phyloP scores from a whole-genome alignment of 2,113 vertebrate genomes.

The Aldabrachelys gigantea region DNA sequence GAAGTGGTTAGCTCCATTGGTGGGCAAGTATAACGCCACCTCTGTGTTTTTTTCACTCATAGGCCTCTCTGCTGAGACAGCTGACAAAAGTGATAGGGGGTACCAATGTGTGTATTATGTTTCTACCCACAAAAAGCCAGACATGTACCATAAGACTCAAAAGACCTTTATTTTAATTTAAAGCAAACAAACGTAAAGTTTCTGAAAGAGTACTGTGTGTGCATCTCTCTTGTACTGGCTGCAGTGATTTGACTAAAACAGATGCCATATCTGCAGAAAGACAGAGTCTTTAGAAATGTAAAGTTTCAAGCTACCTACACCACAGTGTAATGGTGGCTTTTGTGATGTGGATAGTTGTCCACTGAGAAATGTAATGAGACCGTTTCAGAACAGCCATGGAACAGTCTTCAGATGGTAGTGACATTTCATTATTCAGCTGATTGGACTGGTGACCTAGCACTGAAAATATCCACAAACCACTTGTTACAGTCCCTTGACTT shows the following conservation, averaged over 20 bases:
- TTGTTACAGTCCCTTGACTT: background rate
- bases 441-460: accelerated
- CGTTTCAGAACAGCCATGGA: background rate
- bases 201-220: background rate
- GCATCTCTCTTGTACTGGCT: background rate
- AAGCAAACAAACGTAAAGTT: background rate
- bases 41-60: background rate
- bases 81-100: background rate
- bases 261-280: background rate
- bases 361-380: background rate
- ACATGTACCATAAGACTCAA: background rate
- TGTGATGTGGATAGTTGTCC: background rate
- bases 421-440: accelerated
- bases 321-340: background rate
- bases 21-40: background rate
- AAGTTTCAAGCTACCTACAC: background rate
- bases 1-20: background rate
- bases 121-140: background rate
- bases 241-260: accelerated
- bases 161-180: background rate
- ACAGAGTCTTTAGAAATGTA: background rate
- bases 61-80: background rate
- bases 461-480: background rate
- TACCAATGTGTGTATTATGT: background rate
- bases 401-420: background rate